These are phyloP conservation scores for Sebastes schlegelii DNA, from an alignment of 2,113 vertebrate genomes.

Conservation along the genomic window DNA sequence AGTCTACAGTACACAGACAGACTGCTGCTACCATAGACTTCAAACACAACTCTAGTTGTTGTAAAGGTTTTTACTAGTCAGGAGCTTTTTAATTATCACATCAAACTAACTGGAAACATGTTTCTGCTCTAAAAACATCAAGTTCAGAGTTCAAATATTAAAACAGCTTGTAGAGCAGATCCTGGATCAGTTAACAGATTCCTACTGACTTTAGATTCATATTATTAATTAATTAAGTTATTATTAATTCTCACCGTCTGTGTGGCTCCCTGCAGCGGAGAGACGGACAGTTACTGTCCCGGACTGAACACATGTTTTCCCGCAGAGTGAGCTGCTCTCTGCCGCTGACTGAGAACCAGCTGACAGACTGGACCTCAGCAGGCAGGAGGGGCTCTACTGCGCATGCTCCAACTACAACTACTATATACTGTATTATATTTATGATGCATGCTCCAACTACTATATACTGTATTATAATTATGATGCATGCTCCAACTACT, in stretches of 20 bases:
- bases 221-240: too few species aligned
- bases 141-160: neutral
- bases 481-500: too few species aligned
- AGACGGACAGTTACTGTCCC: neutral
- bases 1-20: neutral
- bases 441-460: too few species aligned
- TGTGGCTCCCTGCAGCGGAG: neutral
- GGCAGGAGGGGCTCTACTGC: constrained; percentile 32
- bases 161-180: neutral
- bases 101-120: neutral
- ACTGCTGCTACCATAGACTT: neutral
- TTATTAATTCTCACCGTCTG: constrained; percentile 17
- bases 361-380: neutral
- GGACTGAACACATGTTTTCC: constrained; percentile 42
- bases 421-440: too few species aligned
- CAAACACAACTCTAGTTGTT: neutral
- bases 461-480: too few species aligned
- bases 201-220: too few species aligned
- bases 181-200: too few species aligned
- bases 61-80: constrained; percentile 15
- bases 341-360: neutral
- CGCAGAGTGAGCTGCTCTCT: neutral
- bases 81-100: neutral
- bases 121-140: neutral
- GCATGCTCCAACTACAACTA: constrained; percentile 27